These are phyloP conservation scores for Tauraco hartlaubi DNA, from an alignment of 2,797 vertebrate genomes.

Conservation along the genomic window DNA sequence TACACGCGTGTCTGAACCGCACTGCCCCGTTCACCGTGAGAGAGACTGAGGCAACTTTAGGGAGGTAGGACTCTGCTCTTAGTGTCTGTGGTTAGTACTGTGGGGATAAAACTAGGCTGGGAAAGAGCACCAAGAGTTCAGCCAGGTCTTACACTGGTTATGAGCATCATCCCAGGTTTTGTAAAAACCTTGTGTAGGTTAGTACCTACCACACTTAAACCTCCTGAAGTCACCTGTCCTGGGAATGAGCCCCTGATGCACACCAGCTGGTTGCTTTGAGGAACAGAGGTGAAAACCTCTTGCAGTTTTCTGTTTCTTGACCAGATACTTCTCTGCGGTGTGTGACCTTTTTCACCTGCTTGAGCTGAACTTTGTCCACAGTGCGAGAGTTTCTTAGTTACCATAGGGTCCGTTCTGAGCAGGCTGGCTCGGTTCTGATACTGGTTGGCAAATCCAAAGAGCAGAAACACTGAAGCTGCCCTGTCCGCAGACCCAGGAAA, in stretches of 20 bases:
- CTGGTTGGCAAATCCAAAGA: not conserved
- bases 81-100: not conserved
- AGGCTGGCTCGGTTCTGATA: not conserved
- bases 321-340: not conserved
- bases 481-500: not conserved
- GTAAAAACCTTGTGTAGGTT: not conserved
- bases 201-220: fast-evolving
- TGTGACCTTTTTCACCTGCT: not conserved
- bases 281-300: not conserved
- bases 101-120: not conserved
- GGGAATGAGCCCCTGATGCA: not conserved
- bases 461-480: not conserved
- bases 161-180: not conserved
- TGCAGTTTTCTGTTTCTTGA: not conserved
- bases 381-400: not conserved
- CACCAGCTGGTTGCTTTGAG: not conserved
- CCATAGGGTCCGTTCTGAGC: not conserved
- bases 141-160: not conserved
- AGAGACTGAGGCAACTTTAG: not conserved
- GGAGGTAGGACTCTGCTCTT: not conserved
- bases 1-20: not conserved
- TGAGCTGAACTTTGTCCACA: not conserved
- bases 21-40: not conserved
- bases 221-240: not conserved
- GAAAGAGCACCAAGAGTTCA: not conserved